Evolutionary conservation across 1,140 invertebrate genomes (phyloP).

Genomic region (Drosophila tropicalis): DNA sequence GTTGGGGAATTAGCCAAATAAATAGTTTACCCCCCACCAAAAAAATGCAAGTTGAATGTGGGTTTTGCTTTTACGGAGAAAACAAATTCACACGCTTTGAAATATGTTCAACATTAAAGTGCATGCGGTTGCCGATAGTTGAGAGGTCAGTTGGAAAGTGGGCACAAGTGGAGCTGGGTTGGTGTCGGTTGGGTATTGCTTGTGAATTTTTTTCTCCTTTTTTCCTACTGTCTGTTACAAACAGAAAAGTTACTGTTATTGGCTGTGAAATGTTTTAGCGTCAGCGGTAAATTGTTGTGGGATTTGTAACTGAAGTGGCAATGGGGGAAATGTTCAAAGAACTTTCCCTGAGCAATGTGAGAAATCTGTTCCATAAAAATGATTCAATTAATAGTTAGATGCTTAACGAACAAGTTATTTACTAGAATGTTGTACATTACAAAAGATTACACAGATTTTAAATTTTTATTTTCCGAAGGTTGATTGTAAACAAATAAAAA

Average conservation of each 20-base stretch:
- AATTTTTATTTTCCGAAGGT: too few relatives aligned
- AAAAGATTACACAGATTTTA: too few relatives aligned
- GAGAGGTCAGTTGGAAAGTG: background rate
- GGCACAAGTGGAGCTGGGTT: background rate
- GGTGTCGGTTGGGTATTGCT: background rate
- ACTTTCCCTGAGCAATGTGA: background rate
- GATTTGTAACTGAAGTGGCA: constrained; percentile 11
- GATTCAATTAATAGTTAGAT: constrained; percentile 1
- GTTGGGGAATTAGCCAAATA: constrained; percentile 52
- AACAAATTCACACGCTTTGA: constrained; percentile 39
- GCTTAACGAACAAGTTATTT: background rate
- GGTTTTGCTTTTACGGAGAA: constrained; percentile 13
- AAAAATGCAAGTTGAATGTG: constrained; percentile 18
- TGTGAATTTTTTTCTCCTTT: background rate
- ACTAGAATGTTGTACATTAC: background rate
- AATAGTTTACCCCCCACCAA: constrained; percentile 33
- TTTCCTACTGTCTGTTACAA: background rate
- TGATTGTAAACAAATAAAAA: too few relatives aligned
- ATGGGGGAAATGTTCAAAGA: background rate
- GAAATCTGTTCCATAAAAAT: background rate
- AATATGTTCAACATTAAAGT: constrained; percentile 49
- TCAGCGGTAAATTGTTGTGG: constrained; percentile 15
- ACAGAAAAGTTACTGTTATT: constrained; percentile 36
- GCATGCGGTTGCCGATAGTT: constrained; percentile 19
- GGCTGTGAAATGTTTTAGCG: constrained; percentile 22